phyloP scores from a whole-genome alignment of 2,888 invertebrate genomes.

The Pollenia labialis region DNA sequence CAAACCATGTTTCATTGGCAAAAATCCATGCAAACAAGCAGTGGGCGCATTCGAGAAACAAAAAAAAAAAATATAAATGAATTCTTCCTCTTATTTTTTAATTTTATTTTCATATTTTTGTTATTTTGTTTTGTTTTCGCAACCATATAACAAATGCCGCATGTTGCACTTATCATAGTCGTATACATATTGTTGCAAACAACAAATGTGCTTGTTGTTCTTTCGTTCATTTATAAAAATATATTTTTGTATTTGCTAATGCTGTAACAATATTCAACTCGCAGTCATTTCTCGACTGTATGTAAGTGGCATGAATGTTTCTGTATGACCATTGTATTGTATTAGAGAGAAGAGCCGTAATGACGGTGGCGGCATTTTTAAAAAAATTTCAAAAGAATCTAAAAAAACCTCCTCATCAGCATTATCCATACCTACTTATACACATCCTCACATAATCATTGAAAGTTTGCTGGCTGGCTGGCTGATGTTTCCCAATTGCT shows the following conservation, averaged over 20 bases:
- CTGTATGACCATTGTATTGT: constrained; percentile 62
- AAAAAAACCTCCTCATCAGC: constrained; percentile 56
- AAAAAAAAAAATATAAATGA: constrained; percentile 21
- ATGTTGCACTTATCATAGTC: constrained; percentile 69
- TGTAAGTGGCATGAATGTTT: constrained; percentile 8
- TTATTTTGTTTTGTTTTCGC: constrained; percentile 57
- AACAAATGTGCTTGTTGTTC: constrained; percentile 63
- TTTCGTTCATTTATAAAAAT: too few species aligned
- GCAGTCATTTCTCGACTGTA: not conserved
- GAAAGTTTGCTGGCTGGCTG: constrained; percentile 38
- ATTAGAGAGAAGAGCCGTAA: constrained; percentile 52
- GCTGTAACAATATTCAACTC: not conserved
- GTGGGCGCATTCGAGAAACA: constrained; percentile 63
- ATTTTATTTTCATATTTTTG: constrained; percentile 70
- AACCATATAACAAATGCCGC: constrained; percentile 72
- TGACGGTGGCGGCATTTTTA: constrained; percentile 67
- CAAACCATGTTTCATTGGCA: constrained; percentile 56
- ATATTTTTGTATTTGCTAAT: constrained; percentile 33
- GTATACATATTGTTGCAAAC: constrained; percentile 62
- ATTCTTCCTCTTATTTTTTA: constrained; percentile 51
- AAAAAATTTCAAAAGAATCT: constrained; percentile 66
- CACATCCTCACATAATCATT: constrained; percentile 60
- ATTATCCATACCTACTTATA: constrained; percentile 60
- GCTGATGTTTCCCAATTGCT: constrained; percentile 56
- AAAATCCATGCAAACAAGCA: constrained; percentile 68